phyloP scores from a whole-genome alignment of 1,140 invertebrate species.

The Anoplophora glabripennis region DNA sequence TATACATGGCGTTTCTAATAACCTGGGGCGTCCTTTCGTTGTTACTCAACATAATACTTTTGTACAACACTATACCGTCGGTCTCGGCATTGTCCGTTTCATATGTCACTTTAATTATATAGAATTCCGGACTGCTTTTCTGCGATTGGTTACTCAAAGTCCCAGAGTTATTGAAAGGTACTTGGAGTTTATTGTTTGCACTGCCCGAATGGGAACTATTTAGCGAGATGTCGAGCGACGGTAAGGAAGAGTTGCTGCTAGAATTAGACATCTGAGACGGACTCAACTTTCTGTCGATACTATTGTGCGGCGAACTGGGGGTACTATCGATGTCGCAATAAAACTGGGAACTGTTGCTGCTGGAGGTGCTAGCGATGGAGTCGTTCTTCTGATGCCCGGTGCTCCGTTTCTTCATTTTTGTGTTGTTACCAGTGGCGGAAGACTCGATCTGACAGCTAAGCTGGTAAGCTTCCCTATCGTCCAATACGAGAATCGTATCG shows the following conservation, averaged over 20 bases:
- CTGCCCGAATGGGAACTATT: conserved; percentile 57
- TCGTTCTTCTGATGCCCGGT: conserved; percentile 83
- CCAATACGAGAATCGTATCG: conserved; percentile 80
- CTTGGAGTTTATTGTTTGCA: conserved; percentile 48
- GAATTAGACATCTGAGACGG: conserved; percentile 73
- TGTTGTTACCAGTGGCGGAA: conserved; percentile 42
- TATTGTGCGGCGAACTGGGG: conserved; percentile 71
- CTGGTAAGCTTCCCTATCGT: conserved; percentile 88
- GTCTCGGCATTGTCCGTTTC: conserved; percentile 80
- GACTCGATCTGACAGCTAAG: conserved; percentile 89
- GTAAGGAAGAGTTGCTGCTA: conserved; percentile 76
- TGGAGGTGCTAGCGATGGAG: conserved; percentile 86
- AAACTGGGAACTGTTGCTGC: conserved; percentile 81
- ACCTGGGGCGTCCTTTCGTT: conserved; percentile 93
- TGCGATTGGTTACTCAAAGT: conserved; percentile 61
- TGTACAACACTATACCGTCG: conserved; percentile 85
- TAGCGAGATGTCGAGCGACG: conserved; percentile 70
- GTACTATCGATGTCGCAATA: conserved; percentile 74
- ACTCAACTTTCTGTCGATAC: conserved; percentile 69
- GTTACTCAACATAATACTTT: conserved; percentile 91
- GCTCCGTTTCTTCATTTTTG: conserved; percentile 48
- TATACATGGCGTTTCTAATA: conserved; percentile 90
- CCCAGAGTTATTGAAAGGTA: conserved; percentile 47
- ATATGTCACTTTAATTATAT: conserved; percentile 89
- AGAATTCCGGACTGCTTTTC: conserved; percentile 76